Percentiles rank a stretch among this genome's conserved stretches.
Evolutionary conservation across 2,797 vertebrate species (phyloP).

Genomic region (Sardinella longiceps): DNA sequence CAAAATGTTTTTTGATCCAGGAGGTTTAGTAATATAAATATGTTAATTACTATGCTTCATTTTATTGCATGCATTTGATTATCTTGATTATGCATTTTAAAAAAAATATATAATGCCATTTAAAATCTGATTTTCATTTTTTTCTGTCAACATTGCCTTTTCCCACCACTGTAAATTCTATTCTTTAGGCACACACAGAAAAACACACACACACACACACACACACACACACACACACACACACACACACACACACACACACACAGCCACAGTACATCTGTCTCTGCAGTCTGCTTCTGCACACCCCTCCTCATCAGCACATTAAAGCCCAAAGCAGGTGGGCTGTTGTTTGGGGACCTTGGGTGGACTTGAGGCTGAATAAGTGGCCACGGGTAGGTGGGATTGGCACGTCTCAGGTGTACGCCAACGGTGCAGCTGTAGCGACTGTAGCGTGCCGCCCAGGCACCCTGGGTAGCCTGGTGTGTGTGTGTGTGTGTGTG

Average conservation of each 20-base stretch:
- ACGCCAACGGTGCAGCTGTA: background rate
- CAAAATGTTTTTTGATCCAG: too few species aligned
- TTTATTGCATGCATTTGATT: too few species aligned
- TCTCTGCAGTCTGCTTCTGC: background rate
- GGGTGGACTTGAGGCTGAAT: background rate
- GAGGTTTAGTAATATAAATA: too few species aligned
- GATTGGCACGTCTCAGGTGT: background rate
- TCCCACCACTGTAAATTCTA: too few species aligned
- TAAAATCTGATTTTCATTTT: too few species aligned
- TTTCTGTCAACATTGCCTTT: too few species aligned
- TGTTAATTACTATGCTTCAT: too few species aligned
- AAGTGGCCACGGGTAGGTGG: background rate
- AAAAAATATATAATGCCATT: too few species aligned
- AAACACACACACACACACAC: conserved; percentile 11
- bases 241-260: conserved; percentile 1
- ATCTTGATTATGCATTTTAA: too few species aligned
- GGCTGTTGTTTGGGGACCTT: background rate
- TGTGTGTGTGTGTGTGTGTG: background rate
- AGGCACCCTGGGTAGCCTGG: background rate
- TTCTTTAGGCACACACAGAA: background rate
- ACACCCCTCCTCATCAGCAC: background rate
- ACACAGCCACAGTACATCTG: background rate
- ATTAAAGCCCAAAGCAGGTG: background rate
- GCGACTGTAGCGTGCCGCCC: too few species aligned
- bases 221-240: background rate